Base-by-base conservation (phyloP, 2,888 invertebrate genomes). In the Eledona agricola region DNA sequence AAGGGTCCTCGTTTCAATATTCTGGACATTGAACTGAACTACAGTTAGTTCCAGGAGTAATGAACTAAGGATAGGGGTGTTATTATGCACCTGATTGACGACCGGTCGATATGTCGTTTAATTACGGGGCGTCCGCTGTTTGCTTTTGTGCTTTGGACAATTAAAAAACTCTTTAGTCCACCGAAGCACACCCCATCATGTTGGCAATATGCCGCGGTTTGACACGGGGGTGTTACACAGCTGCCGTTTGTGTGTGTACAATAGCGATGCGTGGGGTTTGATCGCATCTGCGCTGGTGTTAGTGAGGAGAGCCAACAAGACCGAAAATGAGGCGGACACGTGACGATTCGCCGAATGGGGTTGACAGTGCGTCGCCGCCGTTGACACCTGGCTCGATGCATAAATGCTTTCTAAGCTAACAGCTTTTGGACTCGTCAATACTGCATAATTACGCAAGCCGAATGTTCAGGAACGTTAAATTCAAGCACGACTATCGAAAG, bases 11-110 rank as follows among this genome's bases (percentile, higher is more conserved):
- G 52, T 54, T 60, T 49, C 37, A 47, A 23, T 19, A 19, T 56
- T n/a, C 25, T 67, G 66, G 67, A 65, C 63, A 57, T 66, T 66
- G 65, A 66, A 65, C 65, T 58, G 60, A 23, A 45, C 43, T 65
- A 67, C 64, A 61, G 64, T 66, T 67, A 66, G 54, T 42, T n/a
- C 38, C 22, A 56, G 59, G 66, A 63, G 58, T 63, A 64, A 62
- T 59, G 64, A 65, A 66, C 66, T 53, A 59, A 23, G 16, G 25
- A 40, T 34, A 11, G 7, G 43, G 23, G 20, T 17, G 23, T 11
- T 32, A 45, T 51, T 40, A 19, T 34, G 17, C 51, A 51, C 51
- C 29, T 51, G 32, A 46, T 28, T n/a, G 31, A 16, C 25, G 37
- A 57, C n/a, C n/a, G n/a, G n/a, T n/a, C n/a, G n/a, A 61, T 56